phyloP scores from a whole-genome alignment of 2,888 invertebrate species.

The Drosophila diplacantha region DNA sequence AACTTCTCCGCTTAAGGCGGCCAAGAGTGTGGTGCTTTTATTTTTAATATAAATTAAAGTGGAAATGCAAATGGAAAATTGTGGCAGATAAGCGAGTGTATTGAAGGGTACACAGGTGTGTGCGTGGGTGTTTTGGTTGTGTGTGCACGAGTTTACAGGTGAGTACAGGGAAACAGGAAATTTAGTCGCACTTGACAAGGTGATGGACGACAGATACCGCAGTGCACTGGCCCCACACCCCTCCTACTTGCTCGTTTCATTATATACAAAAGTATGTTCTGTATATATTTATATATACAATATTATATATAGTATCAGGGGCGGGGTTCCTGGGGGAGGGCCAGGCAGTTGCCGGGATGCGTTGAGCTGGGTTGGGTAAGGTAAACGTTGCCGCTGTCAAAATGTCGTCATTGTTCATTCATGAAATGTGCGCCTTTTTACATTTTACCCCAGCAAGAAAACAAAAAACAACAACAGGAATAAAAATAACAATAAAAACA shows the following conservation, averaged over 20 bases:
- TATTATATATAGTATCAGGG: background rate
- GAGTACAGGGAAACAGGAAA: slow-evolving; percentile 56
- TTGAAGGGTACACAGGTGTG: background rate
- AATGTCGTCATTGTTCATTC: slow-evolving; percentile 72
- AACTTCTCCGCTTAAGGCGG: background rate
- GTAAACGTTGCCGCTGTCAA: slow-evolving; percentile 61
- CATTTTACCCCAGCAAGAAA: slow-evolving; percentile 37
- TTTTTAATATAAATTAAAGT: background rate
- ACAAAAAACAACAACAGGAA: slow-evolving; percentile 18
- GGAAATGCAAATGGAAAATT: slow-evolving; percentile 2
- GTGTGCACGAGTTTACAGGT: slow-evolving; percentile 1
- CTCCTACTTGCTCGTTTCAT: background rate
- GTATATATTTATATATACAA: background rate
- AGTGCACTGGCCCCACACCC: slow-evolving; percentile 35
- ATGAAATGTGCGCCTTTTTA: slow-evolving; percentile 65
- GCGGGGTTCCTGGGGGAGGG: background rate
- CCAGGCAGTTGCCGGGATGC: background rate
- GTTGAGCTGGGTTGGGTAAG: slow-evolving; percentile 16
- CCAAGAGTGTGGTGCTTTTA: background rate
- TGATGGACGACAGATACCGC: slow-evolving; percentile 66
- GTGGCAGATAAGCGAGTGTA: slow-evolving; percentile 2
- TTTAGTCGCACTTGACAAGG: slow-evolving; percentile 65
- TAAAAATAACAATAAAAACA: slow-evolving; percentile 8
- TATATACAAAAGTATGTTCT: background rate
- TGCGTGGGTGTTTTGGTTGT: no score